A percentile compares a stretch with the other conserved stretches of the same genome.
Evolutionary conservation across 2,797 vertebrate species (phyloP).

Genomic region (Argyrosomus regius): DNA sequence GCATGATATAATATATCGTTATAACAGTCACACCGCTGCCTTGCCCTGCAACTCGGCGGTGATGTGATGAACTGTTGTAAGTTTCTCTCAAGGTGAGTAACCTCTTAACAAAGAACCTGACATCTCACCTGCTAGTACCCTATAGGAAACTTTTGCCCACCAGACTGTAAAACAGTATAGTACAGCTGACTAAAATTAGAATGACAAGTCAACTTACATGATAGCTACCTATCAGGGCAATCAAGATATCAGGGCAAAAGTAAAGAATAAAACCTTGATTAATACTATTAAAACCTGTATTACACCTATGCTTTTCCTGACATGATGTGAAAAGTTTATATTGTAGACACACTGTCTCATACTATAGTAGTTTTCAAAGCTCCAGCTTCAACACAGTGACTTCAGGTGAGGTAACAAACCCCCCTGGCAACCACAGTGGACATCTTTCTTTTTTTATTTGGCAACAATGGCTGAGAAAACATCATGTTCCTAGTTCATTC

Average conservation of each 20-base stretch:
- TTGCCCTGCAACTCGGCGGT: neutral
- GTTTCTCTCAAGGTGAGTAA: neutral
- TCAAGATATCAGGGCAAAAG: neutral
- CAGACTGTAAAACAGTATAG: neutral
- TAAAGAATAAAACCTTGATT: neutral
- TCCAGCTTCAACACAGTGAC: neutral
- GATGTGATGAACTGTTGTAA: neutral
- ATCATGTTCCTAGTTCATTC: neutral
- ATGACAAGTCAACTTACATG: neutral
- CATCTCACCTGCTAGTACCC: neutral
- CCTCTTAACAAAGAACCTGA: neutral
- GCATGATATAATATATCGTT: constrained; percentile 12
- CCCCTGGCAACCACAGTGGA: neutral
- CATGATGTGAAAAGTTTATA: neutral
- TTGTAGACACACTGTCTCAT: neutral
- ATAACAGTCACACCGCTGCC: constrained; percentile 19
- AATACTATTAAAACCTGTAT: neutral
- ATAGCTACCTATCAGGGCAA: neutral
- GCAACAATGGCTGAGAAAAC: neutral
- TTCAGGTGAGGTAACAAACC: neutral
- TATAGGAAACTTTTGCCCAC: neutral
- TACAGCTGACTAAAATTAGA: neutral
- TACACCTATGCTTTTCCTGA: neutral
- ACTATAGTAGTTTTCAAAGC: neutral
- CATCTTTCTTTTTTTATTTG: neutral